Conservation (phyloP, 2,888 invertebrate genomes). For the Ischnura elegans region DNA sequence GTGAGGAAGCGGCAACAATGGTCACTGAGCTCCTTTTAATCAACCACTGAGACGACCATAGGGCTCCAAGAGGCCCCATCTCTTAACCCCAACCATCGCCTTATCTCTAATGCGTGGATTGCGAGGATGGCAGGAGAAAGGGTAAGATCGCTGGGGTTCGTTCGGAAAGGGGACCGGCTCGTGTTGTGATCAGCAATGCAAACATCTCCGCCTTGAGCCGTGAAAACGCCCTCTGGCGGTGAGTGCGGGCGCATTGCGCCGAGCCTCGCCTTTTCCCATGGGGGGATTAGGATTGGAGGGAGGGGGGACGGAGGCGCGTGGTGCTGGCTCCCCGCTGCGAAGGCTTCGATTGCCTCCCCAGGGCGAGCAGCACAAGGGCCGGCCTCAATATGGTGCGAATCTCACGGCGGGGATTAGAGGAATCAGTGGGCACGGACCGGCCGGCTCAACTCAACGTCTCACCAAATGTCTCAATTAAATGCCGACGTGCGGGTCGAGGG, state of each 20-base stretch:
- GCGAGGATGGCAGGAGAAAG: background rate
- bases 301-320: background rate
- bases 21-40: too few species aligned
- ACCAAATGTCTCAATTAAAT: background rate
- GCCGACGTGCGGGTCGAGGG: too few species aligned
- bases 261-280: conserved; percentile 11
- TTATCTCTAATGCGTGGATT: background rate
- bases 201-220: conserved; percentile 53
- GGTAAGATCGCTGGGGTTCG: background rate
- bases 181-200: conserved; percentile 39
- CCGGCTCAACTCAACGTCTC: background rate
- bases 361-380: background rate
- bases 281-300: background rate
- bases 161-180: background rate
- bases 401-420: conserved; percentile 17
- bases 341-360: conserved; percentile 5
- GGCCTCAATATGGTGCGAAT: conserved; percentile 35
- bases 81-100: background rate
- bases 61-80: background rate
- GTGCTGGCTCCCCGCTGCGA: background rate
- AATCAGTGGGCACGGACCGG: background rate
- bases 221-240: background rate
- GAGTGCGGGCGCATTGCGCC: background rate
- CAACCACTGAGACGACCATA: too few species aligned
- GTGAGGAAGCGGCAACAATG: too few species aligned